phyloP scores from a whole-genome alignment of 2,888 invertebrate genomes.

The Hydrotaea cyrtoneurina region DNA sequence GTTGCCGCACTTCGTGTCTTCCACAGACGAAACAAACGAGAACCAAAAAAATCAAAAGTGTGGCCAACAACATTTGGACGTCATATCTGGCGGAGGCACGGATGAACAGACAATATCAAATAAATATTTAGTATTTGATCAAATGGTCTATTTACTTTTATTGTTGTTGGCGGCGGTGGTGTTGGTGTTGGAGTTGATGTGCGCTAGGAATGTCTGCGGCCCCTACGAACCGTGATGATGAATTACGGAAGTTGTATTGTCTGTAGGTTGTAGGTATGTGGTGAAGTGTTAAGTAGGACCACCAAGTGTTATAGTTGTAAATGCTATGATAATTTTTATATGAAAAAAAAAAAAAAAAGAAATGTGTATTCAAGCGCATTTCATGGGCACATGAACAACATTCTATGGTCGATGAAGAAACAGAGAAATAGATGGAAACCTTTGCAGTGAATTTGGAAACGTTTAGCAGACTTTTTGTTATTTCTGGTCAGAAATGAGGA shows the following conservation, averaged over 20 bases:
- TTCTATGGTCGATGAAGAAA: background rate
- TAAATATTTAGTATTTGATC: conserved; percentile 4
- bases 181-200: background rate
- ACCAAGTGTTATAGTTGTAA: conserved; percentile 52
- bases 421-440: too few species aligned
- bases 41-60: conserved; percentile 31
- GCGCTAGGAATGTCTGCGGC: conserved; percentile 30
- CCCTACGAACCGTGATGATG: conserved; percentile 17
- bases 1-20: background rate
- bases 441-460: too few species aligned
- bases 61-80: conserved; percentile 11
- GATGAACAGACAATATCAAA: background rate
- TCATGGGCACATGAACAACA: background rate
- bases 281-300: conserved; percentile 51
- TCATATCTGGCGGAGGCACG: background rate
- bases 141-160: conserved; percentile 15
- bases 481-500: too few species aligned
- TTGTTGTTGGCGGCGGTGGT: background rate
- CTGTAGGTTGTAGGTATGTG: conserved; percentile 27
- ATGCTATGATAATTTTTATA: background rate
- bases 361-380: background rate
- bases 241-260: conserved; percentile 55
- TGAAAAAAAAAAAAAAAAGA: conserved; percentile 8
- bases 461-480: too few species aligned
- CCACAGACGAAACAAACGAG: background rate